Conservation (phyloP, 1,140 invertebrate genomes). For the Laupala kohalensis region DNA sequence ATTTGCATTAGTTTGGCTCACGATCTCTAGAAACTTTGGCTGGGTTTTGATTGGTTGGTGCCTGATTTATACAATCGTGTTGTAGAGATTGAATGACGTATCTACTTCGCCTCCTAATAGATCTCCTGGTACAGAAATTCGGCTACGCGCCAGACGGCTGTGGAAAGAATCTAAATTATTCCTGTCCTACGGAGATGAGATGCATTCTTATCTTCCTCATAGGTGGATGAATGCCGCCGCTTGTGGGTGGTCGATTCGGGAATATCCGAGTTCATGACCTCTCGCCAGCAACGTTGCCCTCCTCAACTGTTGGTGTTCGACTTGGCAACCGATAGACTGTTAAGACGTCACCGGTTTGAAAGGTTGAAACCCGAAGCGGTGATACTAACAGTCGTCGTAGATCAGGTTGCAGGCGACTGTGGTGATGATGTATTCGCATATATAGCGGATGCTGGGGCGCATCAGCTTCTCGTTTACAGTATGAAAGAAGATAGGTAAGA, state of each 20-base stretch:
- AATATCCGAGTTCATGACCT: neutral
- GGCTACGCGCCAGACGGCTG: no score
- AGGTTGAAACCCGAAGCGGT: neutral
- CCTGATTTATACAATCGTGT: no score
- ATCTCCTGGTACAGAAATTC: no score
- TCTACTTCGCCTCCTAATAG: no score
- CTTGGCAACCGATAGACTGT: neutral
- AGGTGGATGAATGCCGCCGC: neutral
- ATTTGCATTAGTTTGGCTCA: no score
- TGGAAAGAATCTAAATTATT: no score
- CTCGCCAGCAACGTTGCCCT: neutral
- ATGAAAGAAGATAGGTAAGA: no score
- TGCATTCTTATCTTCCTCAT: no score
- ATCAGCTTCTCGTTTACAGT: neutral
- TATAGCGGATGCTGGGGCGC: neutral
- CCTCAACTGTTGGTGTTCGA: neutral
- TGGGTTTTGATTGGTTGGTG: no score
- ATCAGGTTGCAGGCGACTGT: neutral
- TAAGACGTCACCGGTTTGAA: neutral
- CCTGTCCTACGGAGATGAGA: no score
- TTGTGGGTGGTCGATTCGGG: neutral
- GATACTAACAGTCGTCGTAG: neutral
- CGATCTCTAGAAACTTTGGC: no score
- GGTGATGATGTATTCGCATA: neutral
- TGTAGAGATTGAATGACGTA: no score